These are phyloP conservation scores for Dendroctonus ponderosae DNA, from an alignment of 1,140 invertebrate genomes.

Conservation along the genomic window DNA sequence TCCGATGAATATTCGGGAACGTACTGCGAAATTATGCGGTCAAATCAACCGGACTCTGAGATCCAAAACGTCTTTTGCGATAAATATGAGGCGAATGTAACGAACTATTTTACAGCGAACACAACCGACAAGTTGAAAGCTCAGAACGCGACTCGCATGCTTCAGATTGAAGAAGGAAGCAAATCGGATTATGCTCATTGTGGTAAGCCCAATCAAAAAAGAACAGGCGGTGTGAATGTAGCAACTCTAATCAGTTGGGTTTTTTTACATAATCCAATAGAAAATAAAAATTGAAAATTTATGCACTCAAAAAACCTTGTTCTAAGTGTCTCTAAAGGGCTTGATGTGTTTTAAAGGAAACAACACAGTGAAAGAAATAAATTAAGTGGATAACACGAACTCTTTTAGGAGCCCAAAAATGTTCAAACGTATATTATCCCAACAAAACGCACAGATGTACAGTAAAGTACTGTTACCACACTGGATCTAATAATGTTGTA, in stretches of 20 bases:
- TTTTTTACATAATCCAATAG: no score
- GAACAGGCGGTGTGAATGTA: no score
- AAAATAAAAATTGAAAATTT: no score
- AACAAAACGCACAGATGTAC: conserved; percentile 13
- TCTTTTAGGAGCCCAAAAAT: conserved; percentile 15
- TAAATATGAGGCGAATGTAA: conserved; percentile 17
- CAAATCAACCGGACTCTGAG: background rate
- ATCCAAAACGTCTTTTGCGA: conserved; percentile 33
- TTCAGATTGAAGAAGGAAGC: no score
- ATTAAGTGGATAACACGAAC: no score
- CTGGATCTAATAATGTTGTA: conserved; percentile 9
- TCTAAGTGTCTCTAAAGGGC: no score
- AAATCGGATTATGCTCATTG: no score
- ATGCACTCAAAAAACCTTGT: no score
- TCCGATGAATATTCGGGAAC: conserved; percentile 32
- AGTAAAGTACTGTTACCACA: conserved; percentile 24
- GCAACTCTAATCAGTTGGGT: no score
- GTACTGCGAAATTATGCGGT: conserved; percentile 40
- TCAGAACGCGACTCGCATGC: background rate
- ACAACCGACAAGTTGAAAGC: background rate
- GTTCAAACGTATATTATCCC: conserved; percentile 9
- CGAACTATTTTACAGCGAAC: conserved; percentile 8
- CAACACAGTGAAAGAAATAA: no score
- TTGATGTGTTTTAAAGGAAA: no score
- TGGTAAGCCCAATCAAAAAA: no score